phyloP scores from a whole-genome alignment of 2,888 invertebrate genomes.

The Pachliopta kotzebuea region DNA sequence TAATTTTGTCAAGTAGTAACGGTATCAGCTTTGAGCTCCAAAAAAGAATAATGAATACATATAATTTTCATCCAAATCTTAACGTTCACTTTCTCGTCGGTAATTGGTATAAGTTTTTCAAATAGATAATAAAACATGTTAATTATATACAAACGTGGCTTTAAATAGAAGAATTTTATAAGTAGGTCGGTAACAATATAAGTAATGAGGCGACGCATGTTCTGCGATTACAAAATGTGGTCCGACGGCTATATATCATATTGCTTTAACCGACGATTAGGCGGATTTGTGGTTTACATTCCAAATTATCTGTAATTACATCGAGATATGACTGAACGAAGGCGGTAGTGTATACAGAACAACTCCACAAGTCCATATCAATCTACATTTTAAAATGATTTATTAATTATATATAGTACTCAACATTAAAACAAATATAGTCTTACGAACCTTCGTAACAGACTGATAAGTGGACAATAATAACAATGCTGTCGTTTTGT shows the following conservation, averaged over 20 bases:
- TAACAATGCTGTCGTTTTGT: slow-evolving; percentile 18
- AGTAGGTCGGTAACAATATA: slow-evolving; percentile 17
- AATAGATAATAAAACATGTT: neutral
- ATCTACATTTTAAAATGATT: slow-evolving; percentile 13
- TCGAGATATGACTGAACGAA: slow-evolving; percentile 14
- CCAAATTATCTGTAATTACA: slow-evolving; percentile 30
- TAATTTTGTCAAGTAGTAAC: too few species aligned
- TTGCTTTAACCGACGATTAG: slow-evolving; percentile 25
- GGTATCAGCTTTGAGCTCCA: too few species aligned
- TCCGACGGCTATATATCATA: slow-evolving; percentile 24
- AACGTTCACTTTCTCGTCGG: too few species aligned
- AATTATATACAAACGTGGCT: neutral
- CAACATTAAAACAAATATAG: slow-evolving; percentile 26
- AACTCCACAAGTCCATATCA: slow-evolving; percentile 27
- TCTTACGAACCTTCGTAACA: slow-evolving; percentile 27
- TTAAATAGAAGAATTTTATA: slow-evolving; percentile 1
- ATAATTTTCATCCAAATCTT: too few species aligned
- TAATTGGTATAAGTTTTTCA: neutral
- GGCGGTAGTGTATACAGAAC: slow-evolving; percentile 12
- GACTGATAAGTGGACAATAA: slow-evolving; percentile 20
- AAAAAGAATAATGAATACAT: too few species aligned
- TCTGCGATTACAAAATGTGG: slow-evolving; percentile 25
- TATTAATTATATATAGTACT: slow-evolving; percentile 24
- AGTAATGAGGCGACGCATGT: slow-evolving; percentile 19
- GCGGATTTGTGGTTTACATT: slow-evolving; percentile 26